Base-by-base conservation (phyloP, 2,888 invertebrate species). In the Embidobia sp. region DNA sequence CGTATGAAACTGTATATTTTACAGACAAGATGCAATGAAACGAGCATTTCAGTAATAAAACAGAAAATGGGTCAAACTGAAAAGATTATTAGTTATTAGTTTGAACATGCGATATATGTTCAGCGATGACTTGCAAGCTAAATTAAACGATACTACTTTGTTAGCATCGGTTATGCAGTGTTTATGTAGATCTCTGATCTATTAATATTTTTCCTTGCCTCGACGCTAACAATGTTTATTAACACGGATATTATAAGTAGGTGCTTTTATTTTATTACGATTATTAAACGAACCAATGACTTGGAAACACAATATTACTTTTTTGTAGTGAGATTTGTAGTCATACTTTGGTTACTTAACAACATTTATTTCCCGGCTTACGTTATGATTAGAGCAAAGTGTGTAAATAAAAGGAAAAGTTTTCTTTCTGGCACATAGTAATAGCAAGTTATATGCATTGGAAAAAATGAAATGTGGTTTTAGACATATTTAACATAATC, bases 11-110 rank as follows among this genome's bases (percentile, higher is more conserved):
- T n/a, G n/a, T n/a, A n/a, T n/a, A n/a, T n/a, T n/a, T n/a, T n/a
- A n/a, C 29, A 29, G 2, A 29, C 10, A 46, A 35, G 37, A 22
- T 35, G 18, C 35, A 61, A 61, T 11, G 27, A 48, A 48, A 13
- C 48, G 61, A 16, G 11, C 3, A n/a, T 18, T 37, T 48, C 37
- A 48, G 35, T 27, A 48, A 27, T 48, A 29, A 37, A 16, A 61
- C 22, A 26, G 37, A 31, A 57, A 55, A 61, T 61, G 19, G 61
- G 61, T 61, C 37, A 44, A 33, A 26, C 18, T 35, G 13, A 35
- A 53, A 40, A 29, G 7, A 26, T 4, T 3, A 40, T 8, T 10
- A 18, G 31, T 59, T 46, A 46, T 46, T 46, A 59, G 46, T 59
- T 59, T 59, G 6, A 15, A n/a, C 55, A 15, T 3, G 11, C 8